Evolutionary conservation across 1,140 invertebrate species (phyloP).

Genomic region (Drosophila grimshawi): DNA sequence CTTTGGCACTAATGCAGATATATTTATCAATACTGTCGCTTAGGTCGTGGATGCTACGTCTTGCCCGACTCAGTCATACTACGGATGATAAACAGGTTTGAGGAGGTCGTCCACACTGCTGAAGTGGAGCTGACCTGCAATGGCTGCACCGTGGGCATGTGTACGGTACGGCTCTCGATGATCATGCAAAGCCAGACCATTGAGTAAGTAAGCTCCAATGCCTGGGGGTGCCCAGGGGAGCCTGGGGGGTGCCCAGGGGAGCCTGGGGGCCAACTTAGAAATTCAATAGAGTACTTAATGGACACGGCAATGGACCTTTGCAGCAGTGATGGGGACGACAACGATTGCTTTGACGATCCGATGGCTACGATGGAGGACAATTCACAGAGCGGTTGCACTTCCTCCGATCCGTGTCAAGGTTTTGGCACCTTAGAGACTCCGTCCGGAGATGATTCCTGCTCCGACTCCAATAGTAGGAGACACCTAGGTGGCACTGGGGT

Average conservation of each 20-base stretch:
- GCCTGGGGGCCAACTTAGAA: slow-evolving; percentile 52
- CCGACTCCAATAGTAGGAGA: neutral
- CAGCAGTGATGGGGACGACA: slow-evolving; percentile 13
- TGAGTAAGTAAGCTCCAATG: slow-evolving; percentile 61
- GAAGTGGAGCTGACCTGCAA: slow-evolving; percentile 62
- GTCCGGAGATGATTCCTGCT: neutral
- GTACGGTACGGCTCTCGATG: slow-evolving; percentile 50
- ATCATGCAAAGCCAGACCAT: slow-evolving; percentile 51
- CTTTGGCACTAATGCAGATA: neutral
- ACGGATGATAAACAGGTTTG: slow-evolving; percentile 26
- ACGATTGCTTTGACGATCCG: neutral
- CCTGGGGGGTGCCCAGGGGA: slow-evolving; percentile 55
- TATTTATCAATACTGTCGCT: neutral
- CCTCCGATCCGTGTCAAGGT: slow-evolving; percentile 56
- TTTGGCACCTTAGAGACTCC: slow-evolving; percentile 24
- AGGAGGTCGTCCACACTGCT: slow-evolving; percentile 46
- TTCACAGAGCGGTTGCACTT: slow-evolving; percentile 16
- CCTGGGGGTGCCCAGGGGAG: slow-evolving; percentile 1
- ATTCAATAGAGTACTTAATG: slow-evolving; percentile 68
- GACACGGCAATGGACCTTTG: slow-evolving; percentile 45
- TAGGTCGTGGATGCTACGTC: slow-evolving; percentile 59
- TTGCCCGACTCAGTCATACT: slow-evolving; percentile 41
- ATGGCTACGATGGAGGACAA: neutral
- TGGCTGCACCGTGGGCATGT: slow-evolving; percentile 66
- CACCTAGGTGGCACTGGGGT: slow-evolving; percentile 14